Evolutionary conservation across 1,140 invertebrate species (phyloP), one percentile per base, ranked within the genome.

Genomic region (Musca domestica): DNA sequence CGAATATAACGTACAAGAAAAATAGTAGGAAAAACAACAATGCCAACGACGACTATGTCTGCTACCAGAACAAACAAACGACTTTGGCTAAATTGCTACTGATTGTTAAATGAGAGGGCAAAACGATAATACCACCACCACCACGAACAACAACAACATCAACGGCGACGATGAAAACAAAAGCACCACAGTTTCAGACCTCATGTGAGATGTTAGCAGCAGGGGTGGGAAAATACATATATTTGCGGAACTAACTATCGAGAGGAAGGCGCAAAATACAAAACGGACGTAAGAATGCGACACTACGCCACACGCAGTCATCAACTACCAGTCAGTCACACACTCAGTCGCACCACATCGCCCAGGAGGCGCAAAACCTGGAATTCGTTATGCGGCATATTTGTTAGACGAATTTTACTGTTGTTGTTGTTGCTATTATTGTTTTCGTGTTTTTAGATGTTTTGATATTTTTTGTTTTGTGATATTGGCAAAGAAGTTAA

Each of bases 21-120:
- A 52, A 52, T 22, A 52, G 7, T 17, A 52, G 23, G 19, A 46
- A 1, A 9, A 15, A 9, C 9, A 5, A 17, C 54, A 58, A 3
- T 6, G 34, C 14, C 54, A 58, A 41, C 27, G 15, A 34, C 54
- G n/a, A 61, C n/a, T 19, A 61, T 30, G 27, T 20, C 56, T 61
- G 17, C n/a, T 3, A 30, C 15, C 54, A 58, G 2, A 34, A 61
- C 56, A 30, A 61, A 34, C 27, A 34, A 61, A 61, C 56, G 56
- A 61, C 27, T 61, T 61, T 61, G 34, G 30, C 56, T 61, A 61
- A 61, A 61, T 61, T 61, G 56, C 27, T 61, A 61, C 56, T 61
- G 56, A 61, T 61, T 61, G 56, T 61, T 61, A 61, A 61, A 61
- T 61, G 56, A 61, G 56, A 61, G 41, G 30, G 56, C 56, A 61